Base-by-base conservation (phyloP, 1,140 invertebrate species). In the Callitettix versicolor region DNA sequence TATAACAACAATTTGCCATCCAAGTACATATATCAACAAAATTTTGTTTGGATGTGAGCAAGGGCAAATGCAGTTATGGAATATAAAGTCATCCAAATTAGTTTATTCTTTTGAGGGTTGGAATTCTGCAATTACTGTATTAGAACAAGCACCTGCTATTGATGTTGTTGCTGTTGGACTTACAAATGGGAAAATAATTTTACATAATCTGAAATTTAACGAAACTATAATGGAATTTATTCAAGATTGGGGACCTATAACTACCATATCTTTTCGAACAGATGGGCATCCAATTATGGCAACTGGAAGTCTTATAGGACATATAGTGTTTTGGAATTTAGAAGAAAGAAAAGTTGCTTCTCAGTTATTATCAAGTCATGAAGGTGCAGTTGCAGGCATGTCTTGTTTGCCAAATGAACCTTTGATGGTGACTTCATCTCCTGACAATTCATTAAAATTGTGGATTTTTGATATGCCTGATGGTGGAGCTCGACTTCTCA, bases 391-490 rank as follows among this genome's bases (percentile, higher is more conserved):
- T 1, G 80, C 82, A 18, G 90, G 90, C 1, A 69, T 95, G 36
- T 74, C 84, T 56, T 96, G 84, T 71, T 72, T 98, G 14, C 81
- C 83, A 18, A 85, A 82, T 58, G 91, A 98, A 69, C 91, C 93
- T 0, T 67, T 98, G 0, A 75, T 98, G 65, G 79, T 96, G 2
- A 91, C 94, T 1, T 92, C 89, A 30, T 94, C 92, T 0, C 75
- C 84, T 3, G 95, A 99, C 67, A 99, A 99, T 73, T 87, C 91
- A n/a, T 67, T 99, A 17, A 97, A 96, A 72, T 73, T 94, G 44
- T 98, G 95, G 88, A 93, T 95, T 56, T 97, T 98, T 77, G 95
- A 98, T 70, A 76, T 86, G 75, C 76, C 88, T 21, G 94, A 97
- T 77, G 90, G 88, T 18, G 83, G 84, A 20, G 91, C 85, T 3